A percentile compares a stretch with the other conserved stretches of the same genome.
Evolutionary conservation across 2,888 invertebrate genomes (phyloP).

Genomic region (Arge pagana): DNA sequence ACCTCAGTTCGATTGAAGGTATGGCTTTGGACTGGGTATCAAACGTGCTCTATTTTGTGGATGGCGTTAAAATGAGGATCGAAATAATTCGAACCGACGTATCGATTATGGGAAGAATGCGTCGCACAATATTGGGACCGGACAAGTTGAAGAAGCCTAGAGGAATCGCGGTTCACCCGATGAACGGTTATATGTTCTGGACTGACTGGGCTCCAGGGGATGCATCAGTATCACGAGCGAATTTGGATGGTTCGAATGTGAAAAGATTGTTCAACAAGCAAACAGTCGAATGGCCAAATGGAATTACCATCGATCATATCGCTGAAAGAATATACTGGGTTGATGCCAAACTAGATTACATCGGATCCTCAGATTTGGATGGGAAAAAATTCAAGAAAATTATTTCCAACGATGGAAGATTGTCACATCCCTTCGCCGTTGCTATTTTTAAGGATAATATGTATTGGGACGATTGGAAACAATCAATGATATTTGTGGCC

Average conservation of each 20-base stretch:
- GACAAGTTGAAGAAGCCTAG: conserved; percentile 73
- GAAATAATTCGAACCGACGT: conserved; percentile 76
- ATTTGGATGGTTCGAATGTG: conserved; percentile 76
- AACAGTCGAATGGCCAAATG: conserved; percentile 84
- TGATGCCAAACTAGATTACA: conserved; percentile 81
- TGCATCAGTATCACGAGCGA: conserved; percentile 79
- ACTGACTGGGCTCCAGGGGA: conserved; percentile 84
- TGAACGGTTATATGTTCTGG: conserved; percentile 81
- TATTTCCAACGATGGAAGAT: conserved; percentile 66
- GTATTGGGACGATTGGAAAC: conserved; percentile 91
- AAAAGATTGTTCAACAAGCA: conserved; percentile 66
- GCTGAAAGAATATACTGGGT: conserved; percentile 86
- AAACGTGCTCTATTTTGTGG: conserved; percentile 84
- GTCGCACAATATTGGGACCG: conserved; percentile 74
- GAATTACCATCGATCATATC: conserved; percentile 80
- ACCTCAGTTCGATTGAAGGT: conserved; percentile 82
- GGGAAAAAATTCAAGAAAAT: conserved; percentile 72
- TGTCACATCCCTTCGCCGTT: conserved; percentile 85
- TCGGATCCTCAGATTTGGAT: conserved; percentile 75
- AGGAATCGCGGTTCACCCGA: conserved; percentile 84
- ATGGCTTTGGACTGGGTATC: conserved; percentile 91
- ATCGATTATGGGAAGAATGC: conserved; percentile 69
- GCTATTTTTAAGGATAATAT: conserved; percentile 83
- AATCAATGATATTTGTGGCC: conserved; percentile 76
- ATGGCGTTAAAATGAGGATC: conserved; percentile 77